A percentile compares a stretch with the other conserved stretches of the same genome.
Evolutionary conservation across 2,888 invertebrate species (phyloP).

Genomic region (Globia sparganii): DNA sequence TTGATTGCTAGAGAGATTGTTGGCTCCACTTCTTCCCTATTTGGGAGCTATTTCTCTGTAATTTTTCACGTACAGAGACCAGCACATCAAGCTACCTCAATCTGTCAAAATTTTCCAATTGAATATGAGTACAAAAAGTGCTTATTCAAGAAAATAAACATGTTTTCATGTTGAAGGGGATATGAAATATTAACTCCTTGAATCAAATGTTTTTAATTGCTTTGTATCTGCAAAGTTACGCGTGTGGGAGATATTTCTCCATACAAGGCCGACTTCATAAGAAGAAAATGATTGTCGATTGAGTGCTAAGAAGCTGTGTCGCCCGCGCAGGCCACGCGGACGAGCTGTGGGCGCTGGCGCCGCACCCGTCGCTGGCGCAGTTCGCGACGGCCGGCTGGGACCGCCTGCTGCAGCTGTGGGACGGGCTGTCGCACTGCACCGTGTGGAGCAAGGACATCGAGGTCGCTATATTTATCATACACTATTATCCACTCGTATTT

Average conservation of each 20-base stretch:
- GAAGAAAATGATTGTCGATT: not conserved
- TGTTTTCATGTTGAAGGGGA: no score
- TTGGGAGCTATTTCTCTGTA: not conserved
- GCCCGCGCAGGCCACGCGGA: constrained; percentile 93
- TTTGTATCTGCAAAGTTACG: no score
- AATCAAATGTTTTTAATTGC: no score
- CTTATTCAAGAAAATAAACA: no score
- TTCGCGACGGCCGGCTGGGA: constrained; percentile 96
- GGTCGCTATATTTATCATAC: constrained; percentile 77
- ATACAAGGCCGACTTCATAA: no score
- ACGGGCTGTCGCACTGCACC: constrained; percentile 95
- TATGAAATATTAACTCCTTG: no score
- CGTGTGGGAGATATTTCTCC: no score
- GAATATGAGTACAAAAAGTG: not conserved
- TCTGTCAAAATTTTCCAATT: no score
- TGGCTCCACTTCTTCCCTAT: not conserved
- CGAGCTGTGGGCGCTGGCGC: constrained; percentile 96
- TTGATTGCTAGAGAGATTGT: not conserved
- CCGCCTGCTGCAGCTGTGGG: constrained; percentile 96
- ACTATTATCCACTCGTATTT: no score
- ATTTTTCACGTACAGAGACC: no score
- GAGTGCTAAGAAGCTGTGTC: accelerated
- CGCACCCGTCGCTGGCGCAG: constrained; percentile 95
- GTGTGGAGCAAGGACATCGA: constrained; percentile 98
- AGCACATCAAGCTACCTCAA: no score